Evolutionary conservation across 2,888 invertebrate genomes (phyloP), one percentile per base, ranked within the genome.

Genomic region (Orchestes rusci): DNA sequence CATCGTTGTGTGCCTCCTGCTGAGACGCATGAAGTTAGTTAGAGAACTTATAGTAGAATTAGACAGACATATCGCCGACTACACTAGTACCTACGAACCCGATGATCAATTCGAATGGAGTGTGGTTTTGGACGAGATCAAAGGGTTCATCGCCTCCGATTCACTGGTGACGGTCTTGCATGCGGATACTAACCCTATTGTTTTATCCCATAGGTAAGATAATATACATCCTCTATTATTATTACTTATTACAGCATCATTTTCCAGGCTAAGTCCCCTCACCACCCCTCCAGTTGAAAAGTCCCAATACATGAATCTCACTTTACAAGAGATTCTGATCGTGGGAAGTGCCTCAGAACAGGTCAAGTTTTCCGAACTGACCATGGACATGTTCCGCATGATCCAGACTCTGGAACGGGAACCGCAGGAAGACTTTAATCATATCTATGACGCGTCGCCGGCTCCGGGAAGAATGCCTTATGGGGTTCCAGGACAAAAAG

Each of bases 361-460:
- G 75, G 89, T 93, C 20, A 94, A 94, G 70, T 95, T 94, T 71
- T 93, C 92, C 55, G 95, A 96, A 69, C 72, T 96, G 56, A 95
- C 95, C 10, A 83, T 96, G 77, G 96, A 96, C 71, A 96, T 96
- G 96, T 96, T 90, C 70, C 77, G 95, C 58, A 94, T 96, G 83
- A 75, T 95, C 48, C 96, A 96, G 70, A 92, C 92, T 1, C 70
- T 96, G 48, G 96, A 96, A 67, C 73, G 92, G 52, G 94, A 96
- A 64, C 90, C 92, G 8, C 83, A 86, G 56, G 89, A 89, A 58
- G 86, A 86, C 53, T 74, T 79, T 37, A 83, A 82, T 59, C 82
- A 84, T 66, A 71, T 78, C 52, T 78, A 82, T 63, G 82, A 84
- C 64, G 75, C 79, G 15, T 82, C 83, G 15, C 82, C 83, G 60